Evolutionary conservation across 2,113 vertebrate species (phyloP).

Genomic region (Chaetops frenatus): DNA sequence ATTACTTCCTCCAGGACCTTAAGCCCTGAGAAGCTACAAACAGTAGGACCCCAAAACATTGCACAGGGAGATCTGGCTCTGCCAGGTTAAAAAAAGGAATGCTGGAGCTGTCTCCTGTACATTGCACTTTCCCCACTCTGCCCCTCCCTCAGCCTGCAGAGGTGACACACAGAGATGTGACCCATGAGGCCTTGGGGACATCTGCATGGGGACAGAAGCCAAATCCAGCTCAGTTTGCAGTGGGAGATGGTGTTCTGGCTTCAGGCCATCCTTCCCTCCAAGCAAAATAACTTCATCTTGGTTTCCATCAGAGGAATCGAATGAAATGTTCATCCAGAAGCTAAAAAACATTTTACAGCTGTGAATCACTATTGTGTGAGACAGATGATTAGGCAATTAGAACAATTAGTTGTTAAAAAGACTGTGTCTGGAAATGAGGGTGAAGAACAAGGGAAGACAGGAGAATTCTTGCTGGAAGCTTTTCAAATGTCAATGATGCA

Average conservation of each 20-base stretch:
- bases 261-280: not conserved
- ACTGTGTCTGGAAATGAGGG: not conserved
- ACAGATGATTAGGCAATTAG: not conserved
- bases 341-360: not conserved
- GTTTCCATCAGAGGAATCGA: not conserved
- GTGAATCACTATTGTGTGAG: not conserved
- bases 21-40: not conserved
- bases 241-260: not conserved
- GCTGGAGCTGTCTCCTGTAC: not conserved
- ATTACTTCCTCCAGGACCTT: not conserved
- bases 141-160: not conserved
- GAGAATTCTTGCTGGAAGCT: not conserved
- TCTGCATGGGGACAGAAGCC: not conserved
- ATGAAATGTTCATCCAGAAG: not conserved
- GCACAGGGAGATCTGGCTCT: not conserved
- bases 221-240: not conserved
- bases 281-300: not conserved
- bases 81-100: not conserved
- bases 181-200: not conserved
- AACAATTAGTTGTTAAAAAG: not conserved
- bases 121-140: not conserved
- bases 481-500: not conserved
- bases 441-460: not conserved
- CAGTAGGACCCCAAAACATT: rapidly evolving
- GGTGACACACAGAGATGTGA: no score